Evolutionary conservation across 1,140 invertebrate species (phyloP).

Genomic region (Bombus waltoni): DNA sequence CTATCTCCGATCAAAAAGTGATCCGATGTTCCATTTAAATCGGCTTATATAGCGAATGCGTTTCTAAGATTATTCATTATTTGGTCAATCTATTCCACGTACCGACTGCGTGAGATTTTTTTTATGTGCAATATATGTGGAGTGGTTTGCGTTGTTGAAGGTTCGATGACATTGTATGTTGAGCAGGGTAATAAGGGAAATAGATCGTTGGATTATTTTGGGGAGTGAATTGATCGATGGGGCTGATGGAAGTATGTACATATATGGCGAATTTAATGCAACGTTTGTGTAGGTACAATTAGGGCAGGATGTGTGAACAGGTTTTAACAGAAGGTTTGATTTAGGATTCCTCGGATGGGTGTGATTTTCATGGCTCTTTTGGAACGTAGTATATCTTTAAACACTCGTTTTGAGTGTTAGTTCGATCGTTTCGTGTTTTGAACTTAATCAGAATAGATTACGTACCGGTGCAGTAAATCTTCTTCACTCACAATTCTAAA

Average conservation of each 20-base stretch:
- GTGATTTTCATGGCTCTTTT: too few species aligned
- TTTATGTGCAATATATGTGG: background rate
- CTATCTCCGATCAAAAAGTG: constrained; percentile 64
- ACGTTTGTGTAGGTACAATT: background rate
- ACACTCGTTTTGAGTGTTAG: background rate
- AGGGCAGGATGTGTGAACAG: background rate
- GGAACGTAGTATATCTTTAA: background rate
- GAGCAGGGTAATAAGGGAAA: background rate
- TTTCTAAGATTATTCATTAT: constrained; percentile 7
- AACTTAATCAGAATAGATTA: background rate
- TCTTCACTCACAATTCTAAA: background rate
- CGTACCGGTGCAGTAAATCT: background rate
- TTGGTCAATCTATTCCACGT: too few species aligned
- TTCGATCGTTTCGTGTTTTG: background rate
- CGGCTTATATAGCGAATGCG: constrained; percentile 26
- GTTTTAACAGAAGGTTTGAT: background rate
- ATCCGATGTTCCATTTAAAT: constrained; percentile 51
- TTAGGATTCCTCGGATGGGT: background rate
- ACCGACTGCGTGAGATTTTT: background rate
- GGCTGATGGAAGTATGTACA: background rate
- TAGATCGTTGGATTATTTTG: background rate
- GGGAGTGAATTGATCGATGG: background rate
- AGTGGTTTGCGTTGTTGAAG: too few species aligned
- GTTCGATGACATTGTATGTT: too few species aligned
- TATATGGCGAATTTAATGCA: background rate